phyloP scores from a whole-genome alignment of 2,888 invertebrate genomes.

The Caenorhabditis auriculariae region DNA sequence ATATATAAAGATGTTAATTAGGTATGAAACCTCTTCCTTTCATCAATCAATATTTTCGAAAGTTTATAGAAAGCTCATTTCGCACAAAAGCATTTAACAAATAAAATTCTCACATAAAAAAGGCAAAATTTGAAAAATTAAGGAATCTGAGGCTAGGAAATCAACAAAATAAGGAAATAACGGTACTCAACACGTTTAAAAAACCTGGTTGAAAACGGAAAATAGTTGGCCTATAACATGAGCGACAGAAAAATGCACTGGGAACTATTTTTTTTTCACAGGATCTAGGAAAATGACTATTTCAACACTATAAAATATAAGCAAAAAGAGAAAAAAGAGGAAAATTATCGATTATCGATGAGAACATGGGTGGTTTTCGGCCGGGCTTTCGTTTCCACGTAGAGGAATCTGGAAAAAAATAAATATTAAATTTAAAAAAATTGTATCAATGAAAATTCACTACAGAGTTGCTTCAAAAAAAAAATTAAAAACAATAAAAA shows the following conservation, averaged over 20 bases:
- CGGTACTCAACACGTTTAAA: neutral
- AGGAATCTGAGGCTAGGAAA: neutral
- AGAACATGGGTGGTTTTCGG: conserved; percentile 49
- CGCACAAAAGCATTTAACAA: neutral
- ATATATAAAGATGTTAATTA: neutral
- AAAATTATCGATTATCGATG: conserved; percentile 53
- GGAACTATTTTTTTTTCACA: conserved; percentile 1
- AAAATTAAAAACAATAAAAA: too few relatives aligned
- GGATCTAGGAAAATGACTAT: neutral
- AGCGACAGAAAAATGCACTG: neutral
- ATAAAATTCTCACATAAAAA: neutral
- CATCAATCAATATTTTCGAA: conserved; percentile 19
- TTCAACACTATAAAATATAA: neutral
- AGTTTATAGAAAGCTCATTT: neutral
- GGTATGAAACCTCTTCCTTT: too few relatives aligned
- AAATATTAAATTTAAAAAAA: too few relatives aligned
- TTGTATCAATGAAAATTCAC: too few relatives aligned
- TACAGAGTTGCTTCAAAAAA: too few relatives aligned
- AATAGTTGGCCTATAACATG: neutral
- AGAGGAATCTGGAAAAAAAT: conserved; percentile 47
- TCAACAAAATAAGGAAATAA: neutral
- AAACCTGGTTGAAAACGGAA: neutral
- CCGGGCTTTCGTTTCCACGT: conserved; percentile 46
- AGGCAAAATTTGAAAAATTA: neutral
- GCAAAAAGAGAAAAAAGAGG: neutral